Evolutionary conservation across 2,888 invertebrate species (phyloP).

Genomic region (Hypercompe scribonia): DNA sequence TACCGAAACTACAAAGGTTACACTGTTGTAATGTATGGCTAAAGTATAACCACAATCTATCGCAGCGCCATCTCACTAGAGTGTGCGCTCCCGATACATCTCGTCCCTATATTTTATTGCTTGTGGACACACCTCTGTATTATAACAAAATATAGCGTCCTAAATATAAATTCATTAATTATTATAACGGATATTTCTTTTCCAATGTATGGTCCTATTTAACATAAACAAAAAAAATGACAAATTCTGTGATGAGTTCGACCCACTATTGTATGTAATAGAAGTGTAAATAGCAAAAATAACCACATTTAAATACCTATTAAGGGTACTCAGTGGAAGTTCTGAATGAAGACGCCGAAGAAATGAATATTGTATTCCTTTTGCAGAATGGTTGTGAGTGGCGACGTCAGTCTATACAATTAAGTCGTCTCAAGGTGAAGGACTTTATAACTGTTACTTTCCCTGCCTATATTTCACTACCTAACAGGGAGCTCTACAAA

Average conservation of each 20-base stretch:
- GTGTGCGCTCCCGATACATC: no score
- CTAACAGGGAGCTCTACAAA: background rate
- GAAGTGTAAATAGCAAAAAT: background rate
- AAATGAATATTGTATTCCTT: constrained; percentile 11
- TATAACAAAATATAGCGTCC: no score
- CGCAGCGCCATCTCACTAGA: no score
- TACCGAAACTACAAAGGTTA: background rate
- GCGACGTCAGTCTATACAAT: constrained; percentile 41
- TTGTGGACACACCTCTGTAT: no score
- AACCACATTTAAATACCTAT: background rate
- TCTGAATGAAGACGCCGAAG: background rate
- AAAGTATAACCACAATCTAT: no score
- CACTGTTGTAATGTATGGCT: no score
- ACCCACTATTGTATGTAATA: background rate
- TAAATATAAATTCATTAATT: no score
- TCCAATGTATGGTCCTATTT: no score
- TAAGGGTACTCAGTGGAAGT: background rate
- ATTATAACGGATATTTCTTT: no score
- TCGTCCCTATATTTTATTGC: no score
- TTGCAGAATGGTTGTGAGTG: constrained; percentile 36
- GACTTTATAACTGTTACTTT: constrained; percentile 42
- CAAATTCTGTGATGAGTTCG: no score
- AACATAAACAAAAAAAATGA: no score
- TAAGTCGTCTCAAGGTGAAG: constrained; percentile 58
- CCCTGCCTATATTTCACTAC: constrained; percentile 31